Evolutionary conservation across 1,140 invertebrate species (phyloP), one percentile per base, ranked within the genome.

Genomic region (Lepeophtheirus salmonis): DNA sequence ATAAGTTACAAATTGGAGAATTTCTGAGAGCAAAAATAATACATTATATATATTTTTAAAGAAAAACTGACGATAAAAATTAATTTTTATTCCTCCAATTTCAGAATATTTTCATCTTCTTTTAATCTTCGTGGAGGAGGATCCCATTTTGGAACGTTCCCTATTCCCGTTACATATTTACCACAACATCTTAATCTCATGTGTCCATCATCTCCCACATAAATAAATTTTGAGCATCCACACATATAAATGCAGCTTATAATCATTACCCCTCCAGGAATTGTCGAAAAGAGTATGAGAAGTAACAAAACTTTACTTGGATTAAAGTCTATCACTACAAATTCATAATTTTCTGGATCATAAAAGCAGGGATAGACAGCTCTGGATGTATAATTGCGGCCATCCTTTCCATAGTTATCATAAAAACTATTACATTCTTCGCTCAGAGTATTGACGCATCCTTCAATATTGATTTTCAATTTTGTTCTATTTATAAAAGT

Each of bases 381-480:
- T 30, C 59, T 10, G 25, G 59, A 48, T 25, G 59, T 61, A 24
- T 61, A 61, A 30, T 61, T 61, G 14, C 48, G n/a, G n/a, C 59
- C 59, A 55, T 61, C 57, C 49, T 50, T 60, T 12, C 49, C 49
- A 60, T 60, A 53, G 16, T 24, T 53, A 26, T 25, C 23, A 17
- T 56, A 53, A 21, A 61, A 61, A 20, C 18, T 14, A 18, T 20
- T 61, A 30, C 59, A 61, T 26, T 61, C 59, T 50, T 56, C 25
- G 25, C 41, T 20, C 14, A 61, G 59, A 3, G 59, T 61, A 23
- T 61, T 61, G 21, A 61, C 59, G 50, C 59, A 61, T n/a, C 59
- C 59, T 22, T 54, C 30, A 48, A 57, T 57, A 21, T 57, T 57
- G 26, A 57, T 57, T 23, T 57, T 57, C 13, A 57, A n/a, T n/a